Conservation (phyloP, 2,888 invertebrate species). For the Caenorhabditis zanzibari region DNA sequence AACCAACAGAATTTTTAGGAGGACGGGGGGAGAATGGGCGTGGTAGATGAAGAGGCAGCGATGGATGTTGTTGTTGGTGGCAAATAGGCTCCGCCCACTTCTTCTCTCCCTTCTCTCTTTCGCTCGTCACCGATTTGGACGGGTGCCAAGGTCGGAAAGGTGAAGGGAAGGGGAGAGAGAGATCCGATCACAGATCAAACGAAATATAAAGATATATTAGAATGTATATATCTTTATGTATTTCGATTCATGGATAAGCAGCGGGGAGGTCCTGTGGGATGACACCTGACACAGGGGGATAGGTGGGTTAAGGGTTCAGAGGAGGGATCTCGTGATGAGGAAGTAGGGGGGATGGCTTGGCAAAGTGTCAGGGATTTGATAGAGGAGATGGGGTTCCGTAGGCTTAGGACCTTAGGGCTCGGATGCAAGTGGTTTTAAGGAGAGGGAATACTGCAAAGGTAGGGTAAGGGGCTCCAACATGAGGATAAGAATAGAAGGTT, state of each 20-base stretch:
- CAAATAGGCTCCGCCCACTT: constrained; percentile 35
- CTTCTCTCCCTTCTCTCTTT: constrained; percentile 23
- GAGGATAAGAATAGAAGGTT: too few species aligned
- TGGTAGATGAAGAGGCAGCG: constrained; percentile 28
- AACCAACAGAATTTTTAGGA: constrained; percentile 31
- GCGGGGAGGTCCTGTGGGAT: constrained; percentile 16
- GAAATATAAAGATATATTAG: constrained; percentile 41
- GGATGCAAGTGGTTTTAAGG: too few species aligned
- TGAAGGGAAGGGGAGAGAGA: constrained; percentile 7
- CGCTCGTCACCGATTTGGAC: constrained; percentile 48
- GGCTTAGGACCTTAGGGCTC: too few species aligned
- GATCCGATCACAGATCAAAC: constrained; percentile 58
- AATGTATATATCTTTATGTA: too few species aligned
- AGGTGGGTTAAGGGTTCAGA: neutral
- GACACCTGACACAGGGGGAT: constrained; percentile 4
- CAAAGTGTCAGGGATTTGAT: neutral
- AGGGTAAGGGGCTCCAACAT: too few species aligned
- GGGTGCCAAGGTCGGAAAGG: constrained; percentile 66
- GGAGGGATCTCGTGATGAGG: neutral
- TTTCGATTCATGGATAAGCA: neutral
- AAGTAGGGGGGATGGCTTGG: neutral
- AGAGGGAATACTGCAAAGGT: too few species aligned
- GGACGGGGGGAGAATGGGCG: constrained; percentile 15
- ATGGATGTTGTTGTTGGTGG: constrained; percentile 32
- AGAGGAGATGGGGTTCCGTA: neutral